A percentile compares a stretch with the other conserved stretches of the same genome.
phyloP scores from a whole-genome alignment of 2,797 vertebrate genomes.

The Poliocrania exsul region DNA sequence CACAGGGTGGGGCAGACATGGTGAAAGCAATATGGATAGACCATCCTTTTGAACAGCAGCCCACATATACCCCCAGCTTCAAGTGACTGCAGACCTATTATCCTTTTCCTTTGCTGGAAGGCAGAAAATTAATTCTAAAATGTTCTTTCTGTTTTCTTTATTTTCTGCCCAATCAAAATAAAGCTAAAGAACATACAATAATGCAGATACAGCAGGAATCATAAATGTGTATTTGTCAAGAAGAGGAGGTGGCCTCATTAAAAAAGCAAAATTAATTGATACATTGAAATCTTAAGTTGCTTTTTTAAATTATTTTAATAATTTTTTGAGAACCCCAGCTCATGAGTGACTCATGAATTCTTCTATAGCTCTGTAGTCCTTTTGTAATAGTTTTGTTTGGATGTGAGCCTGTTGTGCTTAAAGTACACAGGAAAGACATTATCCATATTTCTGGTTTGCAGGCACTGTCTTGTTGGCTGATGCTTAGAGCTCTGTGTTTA shows the following conservation, averaged over 20 bases:
- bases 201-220: not conserved
- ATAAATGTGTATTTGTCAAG: not conserved
- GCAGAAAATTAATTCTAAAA: not conserved
- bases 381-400: not conserved
- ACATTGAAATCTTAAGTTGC: not conserved
- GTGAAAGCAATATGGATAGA: not conserved
- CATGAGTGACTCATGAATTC: not conserved
- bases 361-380: not conserved
- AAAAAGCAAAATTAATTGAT: not conserved
- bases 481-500: not conserved
- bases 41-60: not conserved
- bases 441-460: not conserved
- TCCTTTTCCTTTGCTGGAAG: not conserved
- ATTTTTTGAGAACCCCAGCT: not conserved
- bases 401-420: not conserved
- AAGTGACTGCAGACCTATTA: not conserved
- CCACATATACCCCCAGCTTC: not conserved
- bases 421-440: not conserved
- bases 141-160: not conserved
- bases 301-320: not conserved
- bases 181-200: not conserved
- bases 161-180: not conserved
- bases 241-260: not conserved
- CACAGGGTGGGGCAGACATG: not conserved
- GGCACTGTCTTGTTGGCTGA: not conserved